Conservation (phyloP, 2,888 invertebrate genomes). For the Micoletzkya japonica region DNA sequence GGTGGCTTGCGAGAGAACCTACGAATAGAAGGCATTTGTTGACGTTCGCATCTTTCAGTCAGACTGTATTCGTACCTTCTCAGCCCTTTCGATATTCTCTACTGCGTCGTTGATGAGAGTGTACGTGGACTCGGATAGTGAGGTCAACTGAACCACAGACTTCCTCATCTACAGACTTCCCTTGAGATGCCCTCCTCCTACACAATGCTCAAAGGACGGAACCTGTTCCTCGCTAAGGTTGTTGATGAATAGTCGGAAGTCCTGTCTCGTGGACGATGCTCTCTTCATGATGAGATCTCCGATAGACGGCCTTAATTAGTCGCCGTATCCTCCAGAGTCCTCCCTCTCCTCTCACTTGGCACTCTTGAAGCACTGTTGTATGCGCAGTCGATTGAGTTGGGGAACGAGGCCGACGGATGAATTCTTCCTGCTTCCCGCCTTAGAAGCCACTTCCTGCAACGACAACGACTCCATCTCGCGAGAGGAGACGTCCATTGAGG, state of each 20-base stretch:
- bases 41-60: not conserved
- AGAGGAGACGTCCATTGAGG: not conserved
- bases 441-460: constrained; percentile 20
- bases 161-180: not conserved
- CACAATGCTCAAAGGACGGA: not conserved
- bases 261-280: constrained; percentile 52
- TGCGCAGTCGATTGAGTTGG: constrained; percentile 55
- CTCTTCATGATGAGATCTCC: constrained; percentile 58
- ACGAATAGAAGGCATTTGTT: not conserved
- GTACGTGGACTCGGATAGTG: constrained; percentile 24
- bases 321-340: not conserved
- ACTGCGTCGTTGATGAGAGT: constrained; percentile 54
- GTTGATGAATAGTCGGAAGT: constrained; percentile 50
- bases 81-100: constrained; percentile 52
- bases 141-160: not conserved
- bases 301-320: constrained; percentile 55
- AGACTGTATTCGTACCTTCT: constrained; percentile 38
- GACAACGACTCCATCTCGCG: not conserved
- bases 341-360: constrained; percentile 50
- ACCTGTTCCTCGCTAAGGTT: constrained; percentile 52
- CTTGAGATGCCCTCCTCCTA: not conserved
- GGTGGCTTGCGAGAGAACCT: constrained; percentile 44
- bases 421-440: constrained; percentile 30
- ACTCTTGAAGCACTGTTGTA: constrained; percentile 56
- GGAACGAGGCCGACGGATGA: constrained; percentile 54